These are phyloP conservation scores for Rachycentron canadum DNA, from an alignment of 2,797 vertebrate genomes.

Conservation along the genomic window DNA sequence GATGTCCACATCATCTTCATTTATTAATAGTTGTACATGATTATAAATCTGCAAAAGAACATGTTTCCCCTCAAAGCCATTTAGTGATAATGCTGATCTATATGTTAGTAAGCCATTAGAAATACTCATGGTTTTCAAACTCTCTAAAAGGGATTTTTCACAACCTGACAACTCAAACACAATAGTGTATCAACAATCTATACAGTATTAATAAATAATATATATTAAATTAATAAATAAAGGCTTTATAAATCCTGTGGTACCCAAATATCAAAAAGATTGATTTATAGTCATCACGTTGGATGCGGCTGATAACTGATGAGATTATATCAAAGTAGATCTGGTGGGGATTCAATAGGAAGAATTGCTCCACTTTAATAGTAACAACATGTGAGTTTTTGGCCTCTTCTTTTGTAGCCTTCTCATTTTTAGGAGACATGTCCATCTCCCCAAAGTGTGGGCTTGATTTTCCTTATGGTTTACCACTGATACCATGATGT, in stretches of 20 bases:
- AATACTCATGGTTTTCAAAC: background rate
- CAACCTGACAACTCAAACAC: too few species aligned
- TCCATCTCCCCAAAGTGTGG: background rate
- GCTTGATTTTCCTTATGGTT: background rate
- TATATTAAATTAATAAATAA: background rate
- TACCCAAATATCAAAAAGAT: background rate
- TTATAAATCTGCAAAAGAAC: too few species aligned
- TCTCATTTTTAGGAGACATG: background rate
- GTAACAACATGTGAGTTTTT: background rate
- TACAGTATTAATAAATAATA: too few species aligned
- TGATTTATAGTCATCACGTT: background rate
- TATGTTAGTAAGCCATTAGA: background rate
- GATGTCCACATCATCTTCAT: background rate
- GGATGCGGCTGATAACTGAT: background rate
- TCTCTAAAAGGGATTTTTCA: too few species aligned
- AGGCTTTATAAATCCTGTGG: background rate
- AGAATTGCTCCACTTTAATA: background rate
- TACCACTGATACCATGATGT: background rate
- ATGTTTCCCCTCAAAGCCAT: background rate
- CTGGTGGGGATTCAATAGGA: background rate
- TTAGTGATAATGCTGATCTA: background rate
- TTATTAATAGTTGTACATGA: background rate
- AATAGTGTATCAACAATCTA: too few species aligned
- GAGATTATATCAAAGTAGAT: background rate
- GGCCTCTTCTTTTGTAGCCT: slow-evolving; percentile 1